phyloP scores from a whole-genome alignment of 2,797 vertebrate genomes.

The Nannoperca australis region DNA sequence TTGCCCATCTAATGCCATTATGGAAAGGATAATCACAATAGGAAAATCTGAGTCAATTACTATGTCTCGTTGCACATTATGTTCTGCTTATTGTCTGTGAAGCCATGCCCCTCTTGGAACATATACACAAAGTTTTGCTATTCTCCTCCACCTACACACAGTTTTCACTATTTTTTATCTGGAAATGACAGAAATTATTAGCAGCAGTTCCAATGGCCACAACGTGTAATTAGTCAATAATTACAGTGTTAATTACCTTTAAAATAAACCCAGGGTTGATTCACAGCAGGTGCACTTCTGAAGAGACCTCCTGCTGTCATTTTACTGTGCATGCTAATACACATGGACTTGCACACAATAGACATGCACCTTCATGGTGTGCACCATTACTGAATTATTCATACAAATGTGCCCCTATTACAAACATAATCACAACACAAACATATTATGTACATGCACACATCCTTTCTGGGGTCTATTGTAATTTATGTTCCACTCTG shows the following conservation, averaged over 20 bases:
- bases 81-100: conserved; percentile 19
- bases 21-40: conserved; percentile 47
- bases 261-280: conserved; percentile 81
- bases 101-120: conserved; percentile 40
- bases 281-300: conserved; percentile 78
- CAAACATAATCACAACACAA: conserved; percentile 59
- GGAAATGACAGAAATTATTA: conserved; percentile 76
- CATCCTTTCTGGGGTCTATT: conserved; percentile 48
- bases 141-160: conserved; percentile 45
- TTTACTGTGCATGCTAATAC: conserved; percentile 37
- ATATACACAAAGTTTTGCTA: conserved; percentile 47
- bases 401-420: conserved; percentile 47
- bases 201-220: conserved; percentile 69
- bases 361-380: conserved; percentile 32
- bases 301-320: conserved; percentile 72
- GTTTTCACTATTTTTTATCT: conserved; percentile 57
- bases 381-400: conserved; percentile 48
- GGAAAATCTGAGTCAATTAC: conserved; percentile 51
- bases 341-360: conserved; percentile 21
- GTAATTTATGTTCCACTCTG: conserved; percentile 61
- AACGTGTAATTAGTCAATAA: conserved; percentile 89
- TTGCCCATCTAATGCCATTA: conserved; percentile 43
- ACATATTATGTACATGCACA: conserved; percentile 52
- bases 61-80: conserved; percentile 47
- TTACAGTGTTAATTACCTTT: conserved; percentile 89